These are phyloP conservation scores for Anoplius nigerrimus DNA, from an alignment of 2,888 invertebrate species.

Conservation along the genomic window DNA sequence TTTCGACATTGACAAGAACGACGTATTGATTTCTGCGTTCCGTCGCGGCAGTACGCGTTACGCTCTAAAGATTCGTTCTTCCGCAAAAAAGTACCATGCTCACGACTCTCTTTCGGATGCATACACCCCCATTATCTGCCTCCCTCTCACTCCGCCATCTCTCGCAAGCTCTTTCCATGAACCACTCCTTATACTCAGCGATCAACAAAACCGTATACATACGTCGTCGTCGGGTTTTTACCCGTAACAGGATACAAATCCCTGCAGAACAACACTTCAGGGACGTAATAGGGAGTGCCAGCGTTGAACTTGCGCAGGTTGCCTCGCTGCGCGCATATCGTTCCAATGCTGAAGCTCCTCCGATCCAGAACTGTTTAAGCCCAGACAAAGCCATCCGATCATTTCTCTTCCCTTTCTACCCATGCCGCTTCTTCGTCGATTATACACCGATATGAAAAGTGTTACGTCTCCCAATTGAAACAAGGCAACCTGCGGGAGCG, in stretches of 20 bases:
- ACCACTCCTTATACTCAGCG: neutral
- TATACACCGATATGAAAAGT: conserved; percentile 94
- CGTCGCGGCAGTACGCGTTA: conserved; percentile 4
- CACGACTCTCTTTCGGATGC: neutral
- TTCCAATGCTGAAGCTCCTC: conserved; percentile 96
- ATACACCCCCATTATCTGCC: neutral
- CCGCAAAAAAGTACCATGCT: neutral
- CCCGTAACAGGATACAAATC: conserved; percentile 35
- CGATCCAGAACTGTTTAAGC: conserved; percentile 92
- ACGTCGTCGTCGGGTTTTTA: conserved; percentile 21
- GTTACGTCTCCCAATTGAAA: conserved; percentile 97
- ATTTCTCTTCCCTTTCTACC: conserved; percentile 95
- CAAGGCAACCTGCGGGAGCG: conserved; percentile 86
- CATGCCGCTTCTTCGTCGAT: conserved; percentile 92
- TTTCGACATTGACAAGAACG: conserved; percentile 50
- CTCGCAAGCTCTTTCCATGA: neutral
- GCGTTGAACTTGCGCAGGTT: conserved; percentile 92
- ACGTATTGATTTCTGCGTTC: conserved; percentile 61
- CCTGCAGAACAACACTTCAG: conserved; percentile 58
- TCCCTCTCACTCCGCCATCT: neutral
- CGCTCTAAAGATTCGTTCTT: neutral
- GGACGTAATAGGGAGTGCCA: conserved; percentile 91
- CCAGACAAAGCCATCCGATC: conserved; percentile 97
- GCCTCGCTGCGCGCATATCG: conserved; percentile 89
- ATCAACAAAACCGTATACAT: neutral